Percentiles rank a stretch among this genome's conserved stretches.
phyloP scores from a whole-genome alignment of 2,113 vertebrate genomes.

The Takifugu flavidus region DNA sequence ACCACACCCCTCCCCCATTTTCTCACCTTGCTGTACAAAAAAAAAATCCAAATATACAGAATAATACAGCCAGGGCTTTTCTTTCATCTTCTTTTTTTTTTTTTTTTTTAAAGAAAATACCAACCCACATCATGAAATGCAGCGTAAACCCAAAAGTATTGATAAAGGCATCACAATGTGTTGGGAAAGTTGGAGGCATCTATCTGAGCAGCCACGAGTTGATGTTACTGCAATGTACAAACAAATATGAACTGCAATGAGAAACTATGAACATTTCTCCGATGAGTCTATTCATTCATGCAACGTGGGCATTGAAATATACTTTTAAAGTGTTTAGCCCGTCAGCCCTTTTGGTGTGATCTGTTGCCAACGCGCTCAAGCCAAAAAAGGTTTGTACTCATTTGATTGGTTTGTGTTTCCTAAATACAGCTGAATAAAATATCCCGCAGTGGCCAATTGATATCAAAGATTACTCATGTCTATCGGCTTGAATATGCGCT shows the following conservation, averaged over 20 bases:
- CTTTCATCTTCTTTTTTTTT: too few relatives aligned
- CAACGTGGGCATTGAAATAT: slow-evolving; percentile 25
- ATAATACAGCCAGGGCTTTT: slow-evolving; percentile 60
- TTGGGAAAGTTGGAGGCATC: slow-evolving; percentile 23
- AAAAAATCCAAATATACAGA: slow-evolving; percentile 69
- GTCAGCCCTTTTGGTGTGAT: neutral
- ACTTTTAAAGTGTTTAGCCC: slow-evolving; percentile 3
- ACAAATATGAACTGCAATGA: slow-evolving; percentile 15
- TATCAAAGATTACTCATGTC: slow-evolving; percentile 36
- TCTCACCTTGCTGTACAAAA: slow-evolving; percentile 75
- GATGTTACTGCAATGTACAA: slow-evolving; percentile 47
- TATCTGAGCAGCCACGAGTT: slow-evolving; percentile 35
- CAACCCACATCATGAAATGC: neutral
- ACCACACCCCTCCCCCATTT: slow-evolving; percentile 55
- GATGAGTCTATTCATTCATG: slow-evolving; percentile 24
- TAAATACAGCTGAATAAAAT: slow-evolving; percentile 13
- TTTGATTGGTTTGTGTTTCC: slow-evolving; percentile 26
- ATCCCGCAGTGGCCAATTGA: slow-evolving; percentile 34
- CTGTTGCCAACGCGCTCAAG: slow-evolving; percentile 6
- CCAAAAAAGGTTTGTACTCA: slow-evolving; percentile 27
- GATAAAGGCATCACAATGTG: slow-evolving; percentile 62
- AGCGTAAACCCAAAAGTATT: slow-evolving; percentile 18
- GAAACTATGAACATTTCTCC: slow-evolving; percentile 11
- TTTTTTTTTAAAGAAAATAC: too few relatives aligned
- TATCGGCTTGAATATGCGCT: slow-evolving; percentile 28